phyloP scores from a whole-genome alignment of 2,888 invertebrate species.

The Ptychoptera albimana region DNA sequence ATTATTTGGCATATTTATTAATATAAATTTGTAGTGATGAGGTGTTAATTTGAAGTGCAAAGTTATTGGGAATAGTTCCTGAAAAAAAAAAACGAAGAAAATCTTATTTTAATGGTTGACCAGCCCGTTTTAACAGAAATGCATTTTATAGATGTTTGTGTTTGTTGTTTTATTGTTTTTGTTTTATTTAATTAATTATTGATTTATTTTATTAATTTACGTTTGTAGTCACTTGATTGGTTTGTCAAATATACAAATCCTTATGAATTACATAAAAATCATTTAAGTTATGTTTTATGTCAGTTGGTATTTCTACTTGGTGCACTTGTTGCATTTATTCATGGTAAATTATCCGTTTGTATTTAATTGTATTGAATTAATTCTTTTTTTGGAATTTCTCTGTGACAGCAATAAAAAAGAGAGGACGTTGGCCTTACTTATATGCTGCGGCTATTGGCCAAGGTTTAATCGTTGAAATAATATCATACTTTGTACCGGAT shows the following conservation, averaged over 20 bases:
- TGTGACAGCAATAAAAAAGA: constrained; percentile 48
- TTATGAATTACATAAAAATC: constrained; percentile 40
- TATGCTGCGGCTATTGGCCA: constrained; percentile 60
- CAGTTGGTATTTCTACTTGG: constrained; percentile 45
- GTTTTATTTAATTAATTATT: no score
- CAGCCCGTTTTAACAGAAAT: no score
- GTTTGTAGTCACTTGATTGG: constrained; percentile 41
- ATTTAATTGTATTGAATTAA: background rate
- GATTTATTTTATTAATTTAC: background rate
- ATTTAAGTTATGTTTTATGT: constrained; percentile 48
- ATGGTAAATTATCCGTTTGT: constrained; percentile 36
- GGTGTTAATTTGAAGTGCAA: no score
- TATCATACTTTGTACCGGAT: constrained; percentile 53
- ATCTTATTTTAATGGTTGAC: no score
- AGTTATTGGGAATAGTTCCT: no score
- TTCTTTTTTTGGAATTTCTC: constrained; percentile 6
- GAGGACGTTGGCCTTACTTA: constrained; percentile 57
- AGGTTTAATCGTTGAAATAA: constrained; percentile 52
- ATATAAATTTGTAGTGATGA: no score
- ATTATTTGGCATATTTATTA: no score
- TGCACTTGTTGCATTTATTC: constrained; percentile 45
- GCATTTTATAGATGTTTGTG: no score
- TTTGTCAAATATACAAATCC: constrained; percentile 39
- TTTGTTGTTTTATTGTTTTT: no score
- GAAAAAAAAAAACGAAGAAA: no score